phyloP scores from a whole-genome alignment of 1,140 invertebrate species.

The Penaeus indicus region DNA sequence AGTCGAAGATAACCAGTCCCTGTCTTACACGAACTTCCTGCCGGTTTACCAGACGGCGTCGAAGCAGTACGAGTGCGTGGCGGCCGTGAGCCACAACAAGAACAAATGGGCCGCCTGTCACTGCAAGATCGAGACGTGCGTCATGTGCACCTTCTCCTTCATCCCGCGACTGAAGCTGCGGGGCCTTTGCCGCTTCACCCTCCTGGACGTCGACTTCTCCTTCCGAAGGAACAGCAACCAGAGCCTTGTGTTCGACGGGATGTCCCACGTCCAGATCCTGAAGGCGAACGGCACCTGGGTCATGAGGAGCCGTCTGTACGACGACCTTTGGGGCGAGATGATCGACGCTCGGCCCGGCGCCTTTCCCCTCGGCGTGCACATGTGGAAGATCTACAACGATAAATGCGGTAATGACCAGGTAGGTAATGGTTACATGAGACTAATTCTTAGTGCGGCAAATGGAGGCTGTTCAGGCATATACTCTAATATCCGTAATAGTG shows the following conservation, averaged over 20 bases:
- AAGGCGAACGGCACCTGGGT: conserved; percentile 19
- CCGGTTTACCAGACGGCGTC: conserved; percentile 33
- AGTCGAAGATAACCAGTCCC: conserved; percentile 1
- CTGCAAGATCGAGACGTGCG: conserved; percentile 47
- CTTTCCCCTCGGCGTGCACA: conserved; percentile 49
- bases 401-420: conserved; percentile 41
- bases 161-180: conserved; percentile 44
- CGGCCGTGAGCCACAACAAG: conserved; percentile 35
- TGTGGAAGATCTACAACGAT: conserved; percentile 38
- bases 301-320: conserved; percentile 44
- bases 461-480: neutral
- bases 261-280: conserved; percentile 30
- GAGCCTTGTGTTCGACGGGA: conserved; percentile 32
- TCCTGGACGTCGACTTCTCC: conserved; percentile 33
- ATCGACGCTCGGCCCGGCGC: conserved; percentile 3
- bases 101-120: conserved; percentile 51
- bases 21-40: conserved; percentile 35
- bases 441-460: neutral
- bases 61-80: conserved; percentile 50
- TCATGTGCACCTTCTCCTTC: conserved; percentile 46
- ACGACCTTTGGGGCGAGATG: conserved; percentile 23
- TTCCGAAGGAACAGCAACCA: conserved; percentile 37
- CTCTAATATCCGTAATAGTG: too few relatives aligned
- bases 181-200: conserved; percentile 36
- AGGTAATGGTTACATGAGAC: neutral